Evolutionary conservation across 2,888 invertebrate species (phyloP), one percentile per base, ranked within the genome.

Genomic region (Drosophila percnosoma): DNA sequence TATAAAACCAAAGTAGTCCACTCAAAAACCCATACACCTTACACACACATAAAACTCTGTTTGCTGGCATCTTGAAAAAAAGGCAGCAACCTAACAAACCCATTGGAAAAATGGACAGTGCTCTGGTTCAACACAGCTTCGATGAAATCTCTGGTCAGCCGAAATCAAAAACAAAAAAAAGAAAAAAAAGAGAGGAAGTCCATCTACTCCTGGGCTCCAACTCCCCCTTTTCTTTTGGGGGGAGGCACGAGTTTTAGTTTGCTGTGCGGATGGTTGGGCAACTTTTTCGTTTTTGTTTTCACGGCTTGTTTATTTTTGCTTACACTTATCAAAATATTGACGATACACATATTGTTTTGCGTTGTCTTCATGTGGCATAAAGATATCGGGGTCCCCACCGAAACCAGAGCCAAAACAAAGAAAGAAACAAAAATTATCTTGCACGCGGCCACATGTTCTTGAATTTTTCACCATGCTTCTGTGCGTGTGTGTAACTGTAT

Each of bases 261-360:
- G 80, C 60, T 68, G 38, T 49, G 52, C 59, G 51, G 55, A 72
- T 61, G 53, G 59, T 72, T 82, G 70, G 59, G 68, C 59, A 83
- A 73, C 54, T 87, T 79, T 73, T 70, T 62, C 73, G 66, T 73
- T 68, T 61, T 75, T 71, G 70, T 73, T 79, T 86, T 86, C 89
- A 88, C 87, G 87, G 81, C 73, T 81, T 87, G 87, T 87, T 87
- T 87, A 80, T 89, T 87, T 87, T 87, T 87, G 90, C 90, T 90
- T 83, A 87, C 90, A 87, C 89, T 87, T 87, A 87, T 90, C 90
- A 87, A 87, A 87, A 87, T 87, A 90, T 87, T 87, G 76, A 73
- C 75, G 73, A 82, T 77, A 80, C 90, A 82, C 86, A 90, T 81
- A 89, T 89, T 87, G 86, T 75, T 71, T 80, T 68, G 72, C 72